Conservation (phyloP, 1,140 invertebrate species). For the Tetramorium alpestre region DNA sequence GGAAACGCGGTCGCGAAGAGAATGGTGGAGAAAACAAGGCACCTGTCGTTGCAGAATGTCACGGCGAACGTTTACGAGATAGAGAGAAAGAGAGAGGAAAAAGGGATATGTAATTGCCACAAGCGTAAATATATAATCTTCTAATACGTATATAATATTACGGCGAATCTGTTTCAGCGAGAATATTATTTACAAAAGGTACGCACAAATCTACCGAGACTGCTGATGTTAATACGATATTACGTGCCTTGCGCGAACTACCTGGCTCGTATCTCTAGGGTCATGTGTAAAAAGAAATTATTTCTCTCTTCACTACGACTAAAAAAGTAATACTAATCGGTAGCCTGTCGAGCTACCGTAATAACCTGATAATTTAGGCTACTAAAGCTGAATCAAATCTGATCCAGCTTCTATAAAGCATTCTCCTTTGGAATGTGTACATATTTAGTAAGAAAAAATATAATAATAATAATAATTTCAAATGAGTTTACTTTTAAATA, state of each 20-base stretch:
- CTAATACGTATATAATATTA: constrained; percentile 57
- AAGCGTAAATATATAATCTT: constrained; percentile 66
- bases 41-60: constrained; percentile 82
- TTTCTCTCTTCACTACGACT: constrained; percentile 62
- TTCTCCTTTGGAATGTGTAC: constrained; percentile 11
- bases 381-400: constrained; percentile 12
- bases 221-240: constrained; percentile 50
- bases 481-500: constrained; percentile 25
- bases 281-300: constrained; percentile 43
- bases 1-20: constrained; percentile 13
- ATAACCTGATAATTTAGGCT: constrained; percentile 22
- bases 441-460: not conserved
- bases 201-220: constrained; percentile 63
- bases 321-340: not conserved
- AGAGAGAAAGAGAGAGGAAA: not conserved
- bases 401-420: constrained; percentile 43
- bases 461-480: constrained; percentile 5
- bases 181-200: constrained; percentile 57
- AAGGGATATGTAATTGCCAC: constrained; percentile 28
- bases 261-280: constrained; percentile 46
- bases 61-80: constrained; percentile 59
- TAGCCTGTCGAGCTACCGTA: not conserved
- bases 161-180: constrained; percentile 56
- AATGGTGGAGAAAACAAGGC: constrained; percentile 27
- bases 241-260: constrained; percentile 65